These are phyloP conservation scores for Hylaea fasciaria DNA, from an alignment of 2,888 invertebrate genomes.

Conservation along the genomic window DNA sequence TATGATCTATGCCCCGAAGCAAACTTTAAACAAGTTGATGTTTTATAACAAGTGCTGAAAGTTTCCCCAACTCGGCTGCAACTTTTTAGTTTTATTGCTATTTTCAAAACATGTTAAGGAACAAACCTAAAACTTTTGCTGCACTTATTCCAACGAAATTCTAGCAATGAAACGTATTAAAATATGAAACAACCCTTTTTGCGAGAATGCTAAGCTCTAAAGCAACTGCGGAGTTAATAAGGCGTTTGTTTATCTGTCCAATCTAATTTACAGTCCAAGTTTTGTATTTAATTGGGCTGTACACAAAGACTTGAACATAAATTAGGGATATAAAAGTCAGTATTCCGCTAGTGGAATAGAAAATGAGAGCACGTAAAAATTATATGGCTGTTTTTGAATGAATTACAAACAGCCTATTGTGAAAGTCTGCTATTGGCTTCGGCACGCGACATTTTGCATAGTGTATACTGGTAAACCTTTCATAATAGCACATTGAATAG, in stretches of 20 bases:
- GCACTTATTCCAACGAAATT: constrained; percentile 6
- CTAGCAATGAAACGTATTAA: constrained; percentile 10
- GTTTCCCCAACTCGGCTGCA: constrained; percentile 35
- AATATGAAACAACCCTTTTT: constrained; percentile 11
- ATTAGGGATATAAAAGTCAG: constrained; percentile 41
- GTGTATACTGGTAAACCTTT: constrained; percentile 18
- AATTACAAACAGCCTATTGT: constrained; percentile 21
- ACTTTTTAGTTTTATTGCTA: constrained; percentile 24
- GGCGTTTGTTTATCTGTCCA: constrained; percentile 45
- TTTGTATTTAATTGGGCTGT: constrained; percentile 45
- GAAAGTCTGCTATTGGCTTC: constrained; percentile 20
- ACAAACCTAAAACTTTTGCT: constrained; percentile 20
- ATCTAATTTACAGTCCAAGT: constrained; percentile 46
- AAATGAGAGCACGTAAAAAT: constrained; percentile 25
- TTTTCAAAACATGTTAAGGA: constrained; percentile 22
- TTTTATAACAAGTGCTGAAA: constrained; percentile 48
- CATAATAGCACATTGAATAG: constrained; percentile 30
- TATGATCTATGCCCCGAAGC: constrained; percentile 41
- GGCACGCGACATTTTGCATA: constrained; percentile 43
- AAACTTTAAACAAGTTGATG: constrained; percentile 59
- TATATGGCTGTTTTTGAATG: constrained; percentile 31
- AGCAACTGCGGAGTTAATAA: constrained; percentile 41
- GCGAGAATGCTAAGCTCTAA: constrained; percentile 23
- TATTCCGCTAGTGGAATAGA: constrained; percentile 36
- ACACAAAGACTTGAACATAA: constrained; percentile 39